Percentiles rank a stretch among this genome's conserved stretches.
phyloP scores from a whole-genome alignment of 64 coral and sea anemone genomes.

The Porites australiensis region DNA sequence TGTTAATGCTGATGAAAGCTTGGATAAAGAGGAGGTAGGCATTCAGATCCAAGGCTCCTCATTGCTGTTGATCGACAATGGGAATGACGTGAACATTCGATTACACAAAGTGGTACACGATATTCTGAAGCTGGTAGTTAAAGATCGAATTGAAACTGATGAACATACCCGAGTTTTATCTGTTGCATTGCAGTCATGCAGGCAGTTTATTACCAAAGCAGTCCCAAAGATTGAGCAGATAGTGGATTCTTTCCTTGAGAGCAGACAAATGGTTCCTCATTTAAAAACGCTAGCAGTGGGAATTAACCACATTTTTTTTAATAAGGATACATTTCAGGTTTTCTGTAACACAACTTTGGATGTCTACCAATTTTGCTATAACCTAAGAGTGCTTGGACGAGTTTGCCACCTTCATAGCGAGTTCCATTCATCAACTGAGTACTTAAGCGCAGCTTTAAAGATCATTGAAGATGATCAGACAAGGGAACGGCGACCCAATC shows the following conservation, averaged over 20 bases:
- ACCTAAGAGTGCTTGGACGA: conserved; percentile 10
- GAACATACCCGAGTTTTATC: neutral
- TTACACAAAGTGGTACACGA: conserved; percentile 12
- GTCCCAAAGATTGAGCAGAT: neutral
- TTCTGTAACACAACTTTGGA: neutral
- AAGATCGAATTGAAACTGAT: neutral
- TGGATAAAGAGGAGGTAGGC: conserved; percentile 8
- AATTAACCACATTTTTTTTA: neutral
- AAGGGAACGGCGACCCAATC: neutral
- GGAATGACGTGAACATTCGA: neutral
- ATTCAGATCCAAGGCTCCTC: conserved; percentile 17
- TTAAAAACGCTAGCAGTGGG: neutral
- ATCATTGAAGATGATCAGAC: neutral
- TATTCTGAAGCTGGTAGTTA: neutral
- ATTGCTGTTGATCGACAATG: neutral
- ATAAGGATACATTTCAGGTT: neutral
- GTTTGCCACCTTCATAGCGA: neutral
- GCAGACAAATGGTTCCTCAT: neutral
- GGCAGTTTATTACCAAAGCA: neutral
- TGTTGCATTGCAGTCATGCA: neutral
- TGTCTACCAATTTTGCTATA: neutral
- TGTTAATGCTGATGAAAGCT: neutral
- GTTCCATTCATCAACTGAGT: neutral
- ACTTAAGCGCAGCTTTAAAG: neutral
- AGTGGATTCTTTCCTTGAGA: neutral